Evolutionary conservation across 1,140 invertebrate genomes (phyloP).

Genomic region (Orchestia grillus): DNA sequence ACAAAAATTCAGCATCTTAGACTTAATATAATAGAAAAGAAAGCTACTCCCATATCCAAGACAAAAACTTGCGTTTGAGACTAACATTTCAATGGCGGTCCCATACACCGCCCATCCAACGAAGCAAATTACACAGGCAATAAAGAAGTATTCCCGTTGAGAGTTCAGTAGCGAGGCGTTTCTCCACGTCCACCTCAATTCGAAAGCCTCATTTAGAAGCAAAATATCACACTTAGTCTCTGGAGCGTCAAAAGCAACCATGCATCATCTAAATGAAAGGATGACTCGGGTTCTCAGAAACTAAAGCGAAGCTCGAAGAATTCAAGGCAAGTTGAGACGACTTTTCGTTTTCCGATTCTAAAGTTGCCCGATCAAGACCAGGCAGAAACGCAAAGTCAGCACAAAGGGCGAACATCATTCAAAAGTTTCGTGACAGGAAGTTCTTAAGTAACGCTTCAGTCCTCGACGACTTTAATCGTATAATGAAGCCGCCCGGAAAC

Average conservation of each 20-base stretch:
- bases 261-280: conserved; percentile 42
- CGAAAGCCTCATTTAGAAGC: neutral
- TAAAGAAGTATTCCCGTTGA: neutral
- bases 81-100: neutral
- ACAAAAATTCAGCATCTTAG: no score
- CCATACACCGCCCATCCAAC: neutral
- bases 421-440: conserved; percentile 42
- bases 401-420: conserved; percentile 51
- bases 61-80: no score
- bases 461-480: conserved; percentile 35
- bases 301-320: conserved; percentile 17
- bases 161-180: neutral
- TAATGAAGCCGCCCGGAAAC: neutral
- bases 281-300: conserved; percentile 38
- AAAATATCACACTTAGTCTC: conserved; percentile 11
- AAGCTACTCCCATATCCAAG: no score
- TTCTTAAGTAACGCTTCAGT: conserved; percentile 48
- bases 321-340: conserved; percentile 9
- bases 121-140: neutral
- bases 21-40: no score
- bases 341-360: conserved; percentile 39
- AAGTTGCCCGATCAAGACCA: conserved; percentile 50
- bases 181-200: neutral
- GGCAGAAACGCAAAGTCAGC: conserved; percentile 47
- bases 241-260: conserved; percentile 8